Conservation (phyloP, 2,888 invertebrate genomes). For the Drosophila lutescens region DNA sequence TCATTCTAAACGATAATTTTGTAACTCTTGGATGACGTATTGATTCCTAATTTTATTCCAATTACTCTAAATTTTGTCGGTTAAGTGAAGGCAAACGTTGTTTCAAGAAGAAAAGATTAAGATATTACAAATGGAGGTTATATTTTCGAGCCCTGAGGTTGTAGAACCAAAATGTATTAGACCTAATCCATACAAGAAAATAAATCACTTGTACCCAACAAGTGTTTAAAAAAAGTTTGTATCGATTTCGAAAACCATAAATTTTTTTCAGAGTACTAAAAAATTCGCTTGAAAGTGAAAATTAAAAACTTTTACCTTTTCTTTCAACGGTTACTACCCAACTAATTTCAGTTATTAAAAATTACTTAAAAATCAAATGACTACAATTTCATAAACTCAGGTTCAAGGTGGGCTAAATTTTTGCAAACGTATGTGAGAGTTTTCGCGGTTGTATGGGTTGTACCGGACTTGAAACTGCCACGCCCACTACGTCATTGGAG, state of each 20-base stretch:
- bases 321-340: not conserved
- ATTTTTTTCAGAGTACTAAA: not conserved
- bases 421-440: conserved; percentile 6
- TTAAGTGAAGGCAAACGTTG: conserved; percentile 3
- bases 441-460: conserved; percentile 37
- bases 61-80: conserved; percentile 11
- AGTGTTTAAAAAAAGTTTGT: no score
- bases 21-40: not conserved
- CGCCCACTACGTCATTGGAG: conserved; percentile 58
- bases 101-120: not conserved
- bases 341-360: conserved; percentile 23
- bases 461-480: conserved; percentile 52
- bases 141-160: not conserved
- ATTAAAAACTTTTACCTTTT: conserved; percentile 14
- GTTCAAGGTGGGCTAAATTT: not conserved
- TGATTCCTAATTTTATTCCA: not conserved
- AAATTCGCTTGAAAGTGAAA: conserved; percentile 19
- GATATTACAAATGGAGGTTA: not conserved
- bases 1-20: conserved; percentile 13
- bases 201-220: no score
- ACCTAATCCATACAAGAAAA: no score
- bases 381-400: conserved; percentile 61
- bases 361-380: conserved; percentile 48
- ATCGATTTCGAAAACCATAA: no score
- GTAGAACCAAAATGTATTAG: no score